Base-by-base conservation (phyloP, 2,797 vertebrate species). In the Falco rusticolus region DNA sequence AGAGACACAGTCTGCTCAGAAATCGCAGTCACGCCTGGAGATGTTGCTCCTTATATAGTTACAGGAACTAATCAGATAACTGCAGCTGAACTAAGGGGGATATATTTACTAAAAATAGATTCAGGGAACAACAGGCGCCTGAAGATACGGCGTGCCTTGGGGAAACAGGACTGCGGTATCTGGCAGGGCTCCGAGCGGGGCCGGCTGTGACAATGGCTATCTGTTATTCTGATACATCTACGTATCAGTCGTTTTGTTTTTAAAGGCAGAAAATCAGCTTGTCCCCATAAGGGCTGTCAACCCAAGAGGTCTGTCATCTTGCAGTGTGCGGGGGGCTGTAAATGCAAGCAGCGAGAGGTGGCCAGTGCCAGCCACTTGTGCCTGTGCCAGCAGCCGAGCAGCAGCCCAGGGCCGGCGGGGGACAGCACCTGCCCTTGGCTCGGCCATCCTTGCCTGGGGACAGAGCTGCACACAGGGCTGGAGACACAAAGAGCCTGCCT, bases 31-130 rank as follows among this genome's bases (percentile, higher is more conserved):
- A 81, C 39, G 92, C 91, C 90, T 79, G 86, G 93, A 95, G 89
- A 91, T 93, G 90, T 92, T 95, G 90, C 92, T 95, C 86, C 94
- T 87, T 64, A 2, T 84, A n/a, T 53, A 90, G 87, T 93, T 95
- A 80, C 94, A 95, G 90, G 93, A 95, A 91, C 91, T 96, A 87
- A 95, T 96, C 89, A 96, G 96, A 93, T 96, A 95, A 94, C 91
- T 79, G 92, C 89, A 76, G 94, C 92, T 84, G 92, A 93, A 84
- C 68, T 41, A 83, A 81, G 84, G 92, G 95, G 88, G 87, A 79
- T 93, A 90, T 50, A 14, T 45, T 69, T 48, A 76, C 96, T 94
- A 96, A 96, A 96, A 97, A 95, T 93, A 96, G 89, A 59, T 69
- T 63, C 70, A 95, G 84, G 93, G 92, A 90, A 75, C 84, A 93